Evolutionary conservation across 2,113 vertebrate genomes (phyloP).

Genomic region (Menura novaehollandiae): DNA sequence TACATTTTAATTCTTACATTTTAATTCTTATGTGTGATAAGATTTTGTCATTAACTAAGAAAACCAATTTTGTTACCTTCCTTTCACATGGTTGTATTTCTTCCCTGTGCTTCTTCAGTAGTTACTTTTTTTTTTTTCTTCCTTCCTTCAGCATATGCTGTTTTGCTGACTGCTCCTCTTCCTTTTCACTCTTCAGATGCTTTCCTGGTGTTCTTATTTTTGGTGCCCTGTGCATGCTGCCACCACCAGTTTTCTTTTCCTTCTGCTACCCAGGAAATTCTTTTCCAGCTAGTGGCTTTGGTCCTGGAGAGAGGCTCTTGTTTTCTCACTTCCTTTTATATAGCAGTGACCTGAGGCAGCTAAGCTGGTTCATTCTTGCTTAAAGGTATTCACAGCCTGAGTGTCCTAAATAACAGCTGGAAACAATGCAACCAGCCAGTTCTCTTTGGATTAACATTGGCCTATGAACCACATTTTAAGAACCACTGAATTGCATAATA

Average conservation of each 20-base stretch:
- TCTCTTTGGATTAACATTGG: slow-evolving; percentile 49
- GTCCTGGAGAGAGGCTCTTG: slow-evolving; percentile 62
- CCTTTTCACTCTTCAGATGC: slow-evolving; percentile 23
- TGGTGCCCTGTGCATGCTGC: slow-evolving; percentile 32
- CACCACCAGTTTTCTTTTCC: slow-evolving; percentile 41
- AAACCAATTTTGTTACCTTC: neutral
- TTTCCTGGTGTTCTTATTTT: slow-evolving; percentile 45
- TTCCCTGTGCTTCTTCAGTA: neutral
- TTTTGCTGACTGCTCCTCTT: slow-evolving; percentile 6
- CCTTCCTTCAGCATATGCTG: neutral
- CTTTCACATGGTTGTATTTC: neutral
- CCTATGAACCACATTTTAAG: slow-evolving; percentile 57
- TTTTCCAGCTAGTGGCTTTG: slow-evolving; percentile 55
- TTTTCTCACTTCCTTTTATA: slow-evolving; percentile 61
- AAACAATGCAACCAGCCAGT: slow-evolving; percentile 62
- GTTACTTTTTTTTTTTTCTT: neutral
- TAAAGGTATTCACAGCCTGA: slow-evolving; percentile 63
- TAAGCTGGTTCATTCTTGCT: slow-evolving; percentile 57
- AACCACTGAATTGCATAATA: slow-evolving; percentile 59
- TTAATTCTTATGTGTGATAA: neutral
- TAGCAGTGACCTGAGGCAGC: slow-evolving; percentile 55
- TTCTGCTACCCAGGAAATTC: slow-evolving; percentile 56
- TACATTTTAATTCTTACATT: neutral
- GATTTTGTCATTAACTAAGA: neutral
- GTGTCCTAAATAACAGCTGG: slow-evolving; percentile 66